These are phyloP conservation scores for Anser cygnoides DNA, from an alignment of 2,113 vertebrate species.

Conservation along the genomic window DNA sequence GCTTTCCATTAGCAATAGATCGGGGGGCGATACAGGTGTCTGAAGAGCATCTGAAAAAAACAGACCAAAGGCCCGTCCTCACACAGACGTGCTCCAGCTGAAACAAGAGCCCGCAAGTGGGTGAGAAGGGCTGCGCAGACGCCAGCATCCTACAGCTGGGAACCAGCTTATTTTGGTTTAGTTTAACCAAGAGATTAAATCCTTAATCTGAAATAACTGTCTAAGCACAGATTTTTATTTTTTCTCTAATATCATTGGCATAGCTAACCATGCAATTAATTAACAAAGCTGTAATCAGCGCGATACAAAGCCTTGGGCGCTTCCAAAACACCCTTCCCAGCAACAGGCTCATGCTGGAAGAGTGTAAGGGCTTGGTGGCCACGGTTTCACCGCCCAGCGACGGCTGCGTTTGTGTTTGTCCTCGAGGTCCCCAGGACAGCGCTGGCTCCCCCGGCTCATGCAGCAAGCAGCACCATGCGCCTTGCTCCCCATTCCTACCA, in stretches of 20 bases:
- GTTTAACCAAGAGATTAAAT: conserved; percentile 58
- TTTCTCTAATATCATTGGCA: not conserved
- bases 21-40: not conserved
- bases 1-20: conserved; percentile 20
- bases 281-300: not conserved
- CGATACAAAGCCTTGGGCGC: not conserved
- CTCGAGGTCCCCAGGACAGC: rapidly evolving
- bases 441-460: not conserved
- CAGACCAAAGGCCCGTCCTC: conserved; percentile 1
- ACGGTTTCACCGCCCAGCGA: not conserved
- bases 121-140: not conserved
- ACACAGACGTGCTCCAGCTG: not conserved
- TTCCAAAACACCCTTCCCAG: not conserved
- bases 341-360: not conserved
- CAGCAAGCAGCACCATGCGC: not conserved
- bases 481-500: not conserved
- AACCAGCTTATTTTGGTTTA: conserved; percentile 36
- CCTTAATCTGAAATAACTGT: conserved; percentile 62
- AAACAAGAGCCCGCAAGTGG: not conserved
- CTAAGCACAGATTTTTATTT: not conserved
- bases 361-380: rapidly evolving
- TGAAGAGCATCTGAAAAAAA: conserved; percentile 15
- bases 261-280: not conserved
- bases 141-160: conserved; percentile 33
- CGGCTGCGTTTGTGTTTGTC: not conserved